phyloP scores from a whole-genome alignment of 2,113 vertebrate genomes.

The Pelmatolapia mariae region DNA sequence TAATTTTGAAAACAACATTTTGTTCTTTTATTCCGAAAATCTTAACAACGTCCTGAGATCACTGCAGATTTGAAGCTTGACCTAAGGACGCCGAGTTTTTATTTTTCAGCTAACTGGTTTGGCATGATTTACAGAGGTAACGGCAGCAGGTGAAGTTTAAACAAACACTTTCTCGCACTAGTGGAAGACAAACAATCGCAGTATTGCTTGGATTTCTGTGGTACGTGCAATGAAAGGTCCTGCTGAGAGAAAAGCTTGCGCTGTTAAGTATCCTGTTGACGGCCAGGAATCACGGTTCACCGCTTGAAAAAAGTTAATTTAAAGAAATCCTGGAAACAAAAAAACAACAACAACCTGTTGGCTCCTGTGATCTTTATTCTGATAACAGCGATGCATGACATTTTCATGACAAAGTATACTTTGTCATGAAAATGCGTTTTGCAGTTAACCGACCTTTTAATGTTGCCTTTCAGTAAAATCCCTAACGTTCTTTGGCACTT shows the following conservation, averaged over 20 bases:
- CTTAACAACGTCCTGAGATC: background rate
- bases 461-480: accelerated
- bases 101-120: background rate
- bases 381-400: background rate
- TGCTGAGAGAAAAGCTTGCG: background rate
- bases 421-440: too few relatives aligned
- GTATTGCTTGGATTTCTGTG: background rate
- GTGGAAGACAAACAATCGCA: background rate
- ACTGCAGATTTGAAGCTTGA: accelerated
- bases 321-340: background rate
- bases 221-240: background rate
- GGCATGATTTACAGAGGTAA: accelerated
- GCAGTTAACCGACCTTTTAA: background rate
- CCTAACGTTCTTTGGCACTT: too few relatives aligned
- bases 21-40: background rate
- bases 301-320: background rate
- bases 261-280: background rate
- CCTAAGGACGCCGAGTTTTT: accelerated
- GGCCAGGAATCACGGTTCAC: background rate
- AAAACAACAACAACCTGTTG: background rate
- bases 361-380: background rate
- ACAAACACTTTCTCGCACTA: background rate
- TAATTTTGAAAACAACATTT: background rate
- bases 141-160: background rate
- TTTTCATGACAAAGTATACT: background rate